Percentiles rank a stretch among this genome's conserved stretches.
Conservation (phyloP, 1,140 invertebrate species). For the Drosophila bifasciata region DNA sequence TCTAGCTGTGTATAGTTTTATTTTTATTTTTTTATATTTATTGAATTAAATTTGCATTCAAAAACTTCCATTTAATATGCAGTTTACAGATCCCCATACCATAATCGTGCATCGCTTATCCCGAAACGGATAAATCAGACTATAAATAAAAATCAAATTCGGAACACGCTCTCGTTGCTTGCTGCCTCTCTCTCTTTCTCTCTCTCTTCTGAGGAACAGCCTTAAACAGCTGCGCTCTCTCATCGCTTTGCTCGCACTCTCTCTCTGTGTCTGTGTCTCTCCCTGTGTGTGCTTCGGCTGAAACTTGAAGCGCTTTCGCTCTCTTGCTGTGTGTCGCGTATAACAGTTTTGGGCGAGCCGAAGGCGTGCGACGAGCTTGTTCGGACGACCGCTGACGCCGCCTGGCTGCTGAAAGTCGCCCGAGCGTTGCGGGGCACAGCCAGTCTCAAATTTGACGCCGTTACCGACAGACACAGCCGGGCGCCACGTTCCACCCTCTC, state of each 20-base stretch:
- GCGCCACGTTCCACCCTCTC: slow-evolving; percentile 15
- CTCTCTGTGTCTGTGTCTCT: not conserved
- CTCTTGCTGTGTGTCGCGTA: slow-evolving; percentile 28
- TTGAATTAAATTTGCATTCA: slow-evolving; percentile 48
- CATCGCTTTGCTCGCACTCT: not conserved
- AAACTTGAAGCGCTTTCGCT: not conserved
- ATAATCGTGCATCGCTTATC: not conserved
- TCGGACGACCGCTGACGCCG: slow-evolving; percentile 7
- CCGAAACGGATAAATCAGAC: slow-evolving; percentile 58
- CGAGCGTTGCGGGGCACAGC: slow-evolving; percentile 66
- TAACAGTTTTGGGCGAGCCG: slow-evolving; percentile 41
- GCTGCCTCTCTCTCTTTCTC: not conserved
- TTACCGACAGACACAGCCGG: slow-evolving; percentile 68
- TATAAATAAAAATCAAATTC: slow-evolving; percentile 48
- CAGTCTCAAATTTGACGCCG: slow-evolving; percentile 72
- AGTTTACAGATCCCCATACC: slow-evolving; percentile 35
- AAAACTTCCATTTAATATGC: slow-evolving; percentile 50
- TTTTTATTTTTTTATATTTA: slow-evolving; percentile 5
- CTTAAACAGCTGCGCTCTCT: too few relatives aligned
- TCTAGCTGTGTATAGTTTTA: not conserved
- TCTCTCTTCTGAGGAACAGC: not conserved
- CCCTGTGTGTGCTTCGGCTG: not conserved
- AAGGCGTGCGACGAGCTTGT: slow-evolving; percentile 21
- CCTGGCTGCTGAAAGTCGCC: slow-evolving; percentile 59
- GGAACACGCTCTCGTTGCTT: not conserved